These are phyloP conservation scores for Drosophila cracens DNA, from an alignment of 2,888 invertebrate genomes.

Conservation along the genomic window DNA sequence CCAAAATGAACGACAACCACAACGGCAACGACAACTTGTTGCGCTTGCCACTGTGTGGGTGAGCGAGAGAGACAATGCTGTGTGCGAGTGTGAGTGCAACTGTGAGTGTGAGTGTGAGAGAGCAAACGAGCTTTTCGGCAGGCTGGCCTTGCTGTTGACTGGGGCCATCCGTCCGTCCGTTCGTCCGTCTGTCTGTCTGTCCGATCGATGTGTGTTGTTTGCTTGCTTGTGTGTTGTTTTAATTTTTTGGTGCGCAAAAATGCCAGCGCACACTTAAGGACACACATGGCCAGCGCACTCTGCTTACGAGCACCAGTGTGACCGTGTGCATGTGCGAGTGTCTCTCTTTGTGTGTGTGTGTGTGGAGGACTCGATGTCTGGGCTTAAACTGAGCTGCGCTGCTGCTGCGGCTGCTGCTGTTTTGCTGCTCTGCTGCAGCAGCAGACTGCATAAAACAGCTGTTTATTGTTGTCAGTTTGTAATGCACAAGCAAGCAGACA, in stretches of 20 bases:
- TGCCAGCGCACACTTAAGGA: conserved; percentile 64
- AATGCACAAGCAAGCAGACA: conserved; percentile 31
- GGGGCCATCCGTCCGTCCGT: conserved; percentile 19
- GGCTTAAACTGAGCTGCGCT: conserved; percentile 35
- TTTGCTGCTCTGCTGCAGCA: conserved; percentile 30
- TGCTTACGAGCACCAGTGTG: conserved; percentile 15
- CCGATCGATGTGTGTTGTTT: conserved; percentile 18
- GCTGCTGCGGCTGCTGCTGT: conserved; percentile 16
- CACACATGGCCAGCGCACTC: conserved; percentile 54
- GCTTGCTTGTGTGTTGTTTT: conserved; percentile 30
- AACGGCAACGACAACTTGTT: conserved; percentile 66
- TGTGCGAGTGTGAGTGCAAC: background rate
- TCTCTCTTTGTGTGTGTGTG: conserved; percentile 16
- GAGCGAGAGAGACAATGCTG: conserved; percentile 26
- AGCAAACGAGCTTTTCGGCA: conserved; percentile 52
- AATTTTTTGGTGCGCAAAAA: conserved; percentile 68
- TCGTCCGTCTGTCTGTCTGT: conserved; percentile 12
- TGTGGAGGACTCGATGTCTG: conserved; percentile 55
- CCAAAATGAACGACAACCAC: conserved; percentile 32
- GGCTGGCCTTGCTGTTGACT: conserved; percentile 51
- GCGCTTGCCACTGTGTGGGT: conserved; percentile 63
- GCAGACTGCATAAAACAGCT: conserved; percentile 60
- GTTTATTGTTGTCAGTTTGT: conserved; percentile 59
- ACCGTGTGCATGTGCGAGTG: conserved; percentile 5
- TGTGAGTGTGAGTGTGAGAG: conserved; percentile 11